These are phyloP conservation scores for Syngnathoides biaculeatus DNA, from an alignment of 2,113 vertebrate species.

Conservation along the genomic window DNA sequence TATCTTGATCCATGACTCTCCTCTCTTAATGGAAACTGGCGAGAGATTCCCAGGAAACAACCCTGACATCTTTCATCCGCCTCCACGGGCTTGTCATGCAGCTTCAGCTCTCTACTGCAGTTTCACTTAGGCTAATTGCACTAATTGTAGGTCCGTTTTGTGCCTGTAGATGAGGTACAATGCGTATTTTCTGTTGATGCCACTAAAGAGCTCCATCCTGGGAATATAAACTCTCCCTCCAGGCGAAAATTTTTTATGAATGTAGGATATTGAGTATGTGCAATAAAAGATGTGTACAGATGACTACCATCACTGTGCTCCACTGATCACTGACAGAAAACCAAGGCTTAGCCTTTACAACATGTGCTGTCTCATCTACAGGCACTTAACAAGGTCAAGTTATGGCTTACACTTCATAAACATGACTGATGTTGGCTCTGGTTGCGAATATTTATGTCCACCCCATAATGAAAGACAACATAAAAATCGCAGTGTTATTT, in stretches of 20 bases:
- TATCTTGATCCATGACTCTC: constrained; percentile 8
- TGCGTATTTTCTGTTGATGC: constrained; percentile 2
- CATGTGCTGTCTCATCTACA: background rate
- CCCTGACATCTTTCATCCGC: background rate
- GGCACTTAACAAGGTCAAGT: background rate
- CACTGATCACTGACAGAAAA: background rate
- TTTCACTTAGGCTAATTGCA: constrained; percentile 58
- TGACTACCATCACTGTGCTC: background rate
- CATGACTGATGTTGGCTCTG: background rate
- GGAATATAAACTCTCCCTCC: background rate
- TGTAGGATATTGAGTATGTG: background rate
- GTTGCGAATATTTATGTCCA: background rate
- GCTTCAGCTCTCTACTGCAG: constrained; percentile 47
- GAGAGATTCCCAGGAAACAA: constrained; percentile 8
- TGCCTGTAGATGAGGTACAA: background rate
- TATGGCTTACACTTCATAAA: background rate
- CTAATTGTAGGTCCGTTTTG: constrained; percentile 44
- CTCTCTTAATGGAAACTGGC: constrained; percentile 41
- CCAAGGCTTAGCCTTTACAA: background rate
- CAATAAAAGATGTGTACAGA: background rate
- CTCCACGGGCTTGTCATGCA: constrained; percentile 2
- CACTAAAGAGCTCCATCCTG: background rate
- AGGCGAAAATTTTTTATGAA: background rate
- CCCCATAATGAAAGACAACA: background rate
- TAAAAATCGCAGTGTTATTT: background rate